A percentile compares a stretch with the other conserved stretches of the same genome.
phyloP scores from a whole-genome alignment of 2,888 invertebrate species.

The Pheosia gnoma region DNA sequence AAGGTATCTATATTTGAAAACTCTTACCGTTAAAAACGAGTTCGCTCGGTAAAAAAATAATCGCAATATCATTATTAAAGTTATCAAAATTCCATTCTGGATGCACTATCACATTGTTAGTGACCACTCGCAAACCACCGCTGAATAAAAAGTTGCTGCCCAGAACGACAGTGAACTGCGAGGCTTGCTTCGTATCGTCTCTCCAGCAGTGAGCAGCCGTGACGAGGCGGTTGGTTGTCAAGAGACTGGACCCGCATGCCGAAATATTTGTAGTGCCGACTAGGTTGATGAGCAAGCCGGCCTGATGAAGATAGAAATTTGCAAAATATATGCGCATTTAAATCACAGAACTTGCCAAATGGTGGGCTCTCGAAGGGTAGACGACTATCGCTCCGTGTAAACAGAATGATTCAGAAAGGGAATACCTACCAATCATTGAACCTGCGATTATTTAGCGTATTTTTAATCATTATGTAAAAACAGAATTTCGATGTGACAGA shows the following conservation, averaged over 20 bases:
- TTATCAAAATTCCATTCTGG: slow-evolving; percentile 38
- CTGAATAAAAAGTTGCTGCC: slow-evolving; percentile 45
- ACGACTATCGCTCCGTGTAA: too few relatives aligned
- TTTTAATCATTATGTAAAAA: too few relatives aligned
- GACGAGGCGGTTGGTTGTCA: slow-evolving; percentile 41
- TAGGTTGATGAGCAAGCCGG: slow-evolving; percentile 11
- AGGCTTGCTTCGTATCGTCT: slow-evolving; percentile 41
- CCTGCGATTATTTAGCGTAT: too few relatives aligned
- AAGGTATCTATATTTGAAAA: neutral
- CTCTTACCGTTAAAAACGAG: neutral
- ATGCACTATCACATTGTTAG: slow-evolving; percentile 42
- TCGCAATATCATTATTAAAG: slow-evolving; percentile 42
- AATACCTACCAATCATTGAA: too few relatives aligned
- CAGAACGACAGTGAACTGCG: slow-evolving; percentile 43
- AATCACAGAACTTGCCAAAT: too few relatives aligned
- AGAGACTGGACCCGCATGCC: slow-evolving; percentile 44
- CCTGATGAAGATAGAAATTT: slow-evolving; percentile 3
- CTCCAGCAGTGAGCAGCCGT: slow-evolving; percentile 58
- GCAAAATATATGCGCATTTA: too few relatives aligned
- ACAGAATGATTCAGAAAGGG: too few relatives aligned
- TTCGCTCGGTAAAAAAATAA: slow-evolving; percentile 35
- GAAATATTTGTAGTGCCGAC: slow-evolving; percentile 24
- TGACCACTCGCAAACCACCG: slow-evolving; percentile 47
- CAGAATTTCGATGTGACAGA: too few relatives aligned
- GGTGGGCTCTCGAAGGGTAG: too few relatives aligned